A percentile compares a stretch with the other conserved stretches of the same genome.
Conservation (phyloP, 2,888 invertebrate genomes). For the Ophion ventricosus region DNA sequence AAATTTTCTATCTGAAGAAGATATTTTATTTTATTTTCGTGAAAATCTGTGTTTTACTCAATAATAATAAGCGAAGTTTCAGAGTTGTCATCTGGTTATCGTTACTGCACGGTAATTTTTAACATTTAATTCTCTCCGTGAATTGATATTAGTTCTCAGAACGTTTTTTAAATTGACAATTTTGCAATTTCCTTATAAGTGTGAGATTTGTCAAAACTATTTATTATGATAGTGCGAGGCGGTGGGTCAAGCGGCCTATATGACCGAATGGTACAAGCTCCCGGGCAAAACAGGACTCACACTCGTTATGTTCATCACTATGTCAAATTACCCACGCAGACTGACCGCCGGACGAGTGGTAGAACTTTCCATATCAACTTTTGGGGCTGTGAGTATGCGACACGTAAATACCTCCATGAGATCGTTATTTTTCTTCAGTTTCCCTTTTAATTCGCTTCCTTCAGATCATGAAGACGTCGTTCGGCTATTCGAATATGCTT, state of each 20-base stretch:
- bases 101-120: too few relatives aligned
- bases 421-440: too few relatives aligned
- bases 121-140: too few relatives aligned
- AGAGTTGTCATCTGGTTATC: too few relatives aligned
- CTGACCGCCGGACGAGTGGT: slow-evolving; percentile 64
- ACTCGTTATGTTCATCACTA: slow-evolving; percentile 57
- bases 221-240: slow-evolving; percentile 48
- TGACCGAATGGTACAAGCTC: slow-evolving; percentile 64
- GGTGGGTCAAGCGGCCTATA: slow-evolving; percentile 46
- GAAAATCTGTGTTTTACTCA: too few relatives aligned
- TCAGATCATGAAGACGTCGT: slow-evolving; percentile 61
- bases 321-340: slow-evolving; percentile 56
- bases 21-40: too few relatives aligned
- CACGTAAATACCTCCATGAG: background rate
- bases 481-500: slow-evolving; percentile 64
- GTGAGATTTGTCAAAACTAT: background rate
- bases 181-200: background rate
- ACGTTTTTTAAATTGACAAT: too few relatives aligned
- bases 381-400: slow-evolving; percentile 52
- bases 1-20: too few relatives aligned
- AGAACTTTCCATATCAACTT: slow-evolving; percentile 59
- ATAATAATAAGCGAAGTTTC: too few relatives aligned
- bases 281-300: slow-evolving; percentile 50
- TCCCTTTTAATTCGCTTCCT: background rate
- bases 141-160: background rate